Base-by-base conservation (phyloP, 1,140 invertebrate genomes). In the Leptinotarsa texana region DNA sequence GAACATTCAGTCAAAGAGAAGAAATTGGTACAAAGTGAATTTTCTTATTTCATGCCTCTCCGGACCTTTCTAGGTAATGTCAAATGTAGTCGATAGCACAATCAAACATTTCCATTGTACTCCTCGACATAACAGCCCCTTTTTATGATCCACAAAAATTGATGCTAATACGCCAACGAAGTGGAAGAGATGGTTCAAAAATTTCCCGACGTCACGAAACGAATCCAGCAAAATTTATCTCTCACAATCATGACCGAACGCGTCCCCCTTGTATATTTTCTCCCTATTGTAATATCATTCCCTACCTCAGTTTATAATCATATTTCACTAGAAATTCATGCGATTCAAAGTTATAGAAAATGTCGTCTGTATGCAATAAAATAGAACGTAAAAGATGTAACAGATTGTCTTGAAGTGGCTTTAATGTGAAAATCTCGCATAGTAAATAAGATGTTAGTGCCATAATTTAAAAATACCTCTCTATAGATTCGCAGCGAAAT, bases 381-480 rank as follows among this genome's bases (percentile, higher is more conserved):
- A 57, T 57, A 57, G n/a, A 57, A 57, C 51, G 51, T 57, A 57
- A 57, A 57, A 57, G 51, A 57, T 57, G 51, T 57, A 57, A 57
- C 51, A 57, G 51, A 17, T 57, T 57, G 51, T 57, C 51, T 57
- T 57, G 51, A 57, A 57, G 51, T 18, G n/a, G 51, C 11, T 57
- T 57, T 57, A 57, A 57, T 57, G 51, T 57, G 51, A 17, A 42
- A 57, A 18, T 57, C 51, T 57, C 51, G 51, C 51, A 57, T 57
- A 17, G 51, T 57, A 57, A 57, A 57, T 57, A 57, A 18, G 51
- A 57, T 15, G 15, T 18, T 18, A 17, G 13, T 57, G 51, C 51
- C 51, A 57, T 57, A 57, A 17, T 57, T 57, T 57, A 17, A 18
- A 57, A 57, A 57, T 57, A 57, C 51, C 13, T 57, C 51, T 18